Evolutionary conservation across 2,113 vertebrate species (phyloP).

Genomic region (Eulacestoma nigropectus): DNA sequence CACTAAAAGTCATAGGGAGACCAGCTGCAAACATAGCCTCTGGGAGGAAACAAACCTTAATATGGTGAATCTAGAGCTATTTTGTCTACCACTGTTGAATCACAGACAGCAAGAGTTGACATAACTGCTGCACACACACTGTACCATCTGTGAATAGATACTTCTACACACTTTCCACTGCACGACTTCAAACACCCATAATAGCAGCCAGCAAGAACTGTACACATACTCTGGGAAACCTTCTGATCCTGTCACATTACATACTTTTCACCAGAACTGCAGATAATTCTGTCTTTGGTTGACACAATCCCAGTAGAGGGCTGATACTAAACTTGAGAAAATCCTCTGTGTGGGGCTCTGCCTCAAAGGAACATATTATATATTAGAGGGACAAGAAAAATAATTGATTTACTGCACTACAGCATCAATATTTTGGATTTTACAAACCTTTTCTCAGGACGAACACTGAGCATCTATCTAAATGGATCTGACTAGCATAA

Average conservation of each 20-base stretch:
- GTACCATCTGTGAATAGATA: not conserved
- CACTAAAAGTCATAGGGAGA: not conserved
- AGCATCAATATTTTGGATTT: not conserved
- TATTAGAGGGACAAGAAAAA: not conserved
- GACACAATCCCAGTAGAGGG: accelerated
- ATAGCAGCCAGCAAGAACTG: accelerated
- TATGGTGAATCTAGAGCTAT: not conserved
- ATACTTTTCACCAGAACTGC: not conserved
- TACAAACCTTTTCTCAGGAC: not conserved
- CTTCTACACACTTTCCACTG: not conserved
- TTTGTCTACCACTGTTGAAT: not conserved
- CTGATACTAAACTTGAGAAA: not conserved
- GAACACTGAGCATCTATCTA: not conserved
- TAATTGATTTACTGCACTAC: not conserved
- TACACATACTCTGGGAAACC: accelerated
- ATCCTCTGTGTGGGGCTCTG: not conserved
- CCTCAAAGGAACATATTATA: not conserved
- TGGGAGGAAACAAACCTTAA: not conserved
- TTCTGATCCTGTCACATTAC: not conserved
- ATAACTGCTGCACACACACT: not conserved
- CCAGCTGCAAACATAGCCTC: not conserved
- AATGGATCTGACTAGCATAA: not conserved
- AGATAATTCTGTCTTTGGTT: not conserved
- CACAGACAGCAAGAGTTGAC: not conserved
- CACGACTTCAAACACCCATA: not conserved